Evolutionary conservation across 2,888 invertebrate species (phyloP), one percentile per base, ranked within the genome.

Genomic region (Drosophila kuntzei): DNA sequence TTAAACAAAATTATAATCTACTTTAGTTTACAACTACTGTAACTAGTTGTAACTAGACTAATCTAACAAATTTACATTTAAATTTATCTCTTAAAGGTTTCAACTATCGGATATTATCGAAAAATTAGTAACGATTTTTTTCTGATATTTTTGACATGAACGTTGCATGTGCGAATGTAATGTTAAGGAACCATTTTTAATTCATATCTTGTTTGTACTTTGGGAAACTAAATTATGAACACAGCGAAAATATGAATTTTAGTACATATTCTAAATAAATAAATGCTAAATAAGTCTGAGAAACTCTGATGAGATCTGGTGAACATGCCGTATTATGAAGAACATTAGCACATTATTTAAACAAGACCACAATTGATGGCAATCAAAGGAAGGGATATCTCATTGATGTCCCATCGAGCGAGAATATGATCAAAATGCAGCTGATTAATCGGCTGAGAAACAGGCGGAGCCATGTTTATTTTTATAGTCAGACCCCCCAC

Each of bases 401-500:
- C 65, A 57, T 47, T 11, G 49, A 43, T 41, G 20, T 41, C 41
- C 53, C 53, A 55, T 55, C 20, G 55, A 55, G 64, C 25, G 76
- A 79, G 70, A 53, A 59, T 65, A 76, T 68, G 79, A 73, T 76
- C 76, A 65, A 76, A 77, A 74, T 74, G 68, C 80, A 55, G 71
- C 78, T 54, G 53, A 78, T 83, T 74, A 75, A 78, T 66, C 71
- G 67, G 78, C 34, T 46, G 65, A 44, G 54, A 32, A 43, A 34
- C 54, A 43, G 54, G 41, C 43, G 32, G 55, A 44, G 34, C 32
- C 22, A 34, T 20, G 51, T 70, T 39, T 14, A 46, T 54, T 49
- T 59, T 70, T 60, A 71, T 61, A 27, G 46, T 39, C 54, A 65
- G 80, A 80, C 80, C 80, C 78, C 80, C 80, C 80, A 80, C 80